phyloP scores from a whole-genome alignment of 2,113 vertebrate genomes.

The Lepus americanus region DNA sequence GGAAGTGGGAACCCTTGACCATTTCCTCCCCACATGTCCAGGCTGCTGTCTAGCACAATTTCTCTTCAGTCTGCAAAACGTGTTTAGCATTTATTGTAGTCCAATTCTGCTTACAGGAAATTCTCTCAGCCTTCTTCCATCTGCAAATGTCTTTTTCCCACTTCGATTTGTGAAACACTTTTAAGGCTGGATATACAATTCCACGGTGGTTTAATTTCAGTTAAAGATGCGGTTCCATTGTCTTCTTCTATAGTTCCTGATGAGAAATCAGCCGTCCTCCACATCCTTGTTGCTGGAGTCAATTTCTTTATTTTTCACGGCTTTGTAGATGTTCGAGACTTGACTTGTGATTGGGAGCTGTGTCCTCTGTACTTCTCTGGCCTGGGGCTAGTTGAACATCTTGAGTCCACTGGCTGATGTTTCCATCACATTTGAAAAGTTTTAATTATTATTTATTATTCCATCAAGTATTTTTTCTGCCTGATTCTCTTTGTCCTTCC shows the following conservation, averaged over 20 bases:
- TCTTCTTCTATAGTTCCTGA: slow-evolving; percentile 19
- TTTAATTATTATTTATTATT: slow-evolving; percentile 42
- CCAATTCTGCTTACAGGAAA: not conserved
- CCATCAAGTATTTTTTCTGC: not conserved
- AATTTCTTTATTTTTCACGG: not conserved
- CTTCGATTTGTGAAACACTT: not conserved
- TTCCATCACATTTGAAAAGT: slow-evolving; percentile 1
- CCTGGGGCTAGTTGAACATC: not conserved
- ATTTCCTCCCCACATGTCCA: not conserved
- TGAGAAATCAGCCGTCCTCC: not conserved
- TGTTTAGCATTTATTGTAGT: not conserved
- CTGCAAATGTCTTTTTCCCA: not conserved
- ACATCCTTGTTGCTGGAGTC: not conserved
- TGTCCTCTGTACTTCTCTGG: not conserved
- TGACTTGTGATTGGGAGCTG: not conserved
- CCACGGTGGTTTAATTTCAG: not conserved
- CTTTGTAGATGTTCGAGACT: not conserved
- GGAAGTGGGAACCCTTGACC: not conserved
- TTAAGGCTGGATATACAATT: not conserved
- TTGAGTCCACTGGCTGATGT: not conserved
- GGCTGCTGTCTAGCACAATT: not conserved
- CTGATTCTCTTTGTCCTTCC: not conserved
- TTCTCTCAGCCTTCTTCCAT: not conserved
- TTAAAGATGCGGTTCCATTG: not conserved
- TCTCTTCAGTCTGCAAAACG: not conserved